Conservation (phyloP, 2,113 vertebrate genomes). For the Abramis brama region DNA sequence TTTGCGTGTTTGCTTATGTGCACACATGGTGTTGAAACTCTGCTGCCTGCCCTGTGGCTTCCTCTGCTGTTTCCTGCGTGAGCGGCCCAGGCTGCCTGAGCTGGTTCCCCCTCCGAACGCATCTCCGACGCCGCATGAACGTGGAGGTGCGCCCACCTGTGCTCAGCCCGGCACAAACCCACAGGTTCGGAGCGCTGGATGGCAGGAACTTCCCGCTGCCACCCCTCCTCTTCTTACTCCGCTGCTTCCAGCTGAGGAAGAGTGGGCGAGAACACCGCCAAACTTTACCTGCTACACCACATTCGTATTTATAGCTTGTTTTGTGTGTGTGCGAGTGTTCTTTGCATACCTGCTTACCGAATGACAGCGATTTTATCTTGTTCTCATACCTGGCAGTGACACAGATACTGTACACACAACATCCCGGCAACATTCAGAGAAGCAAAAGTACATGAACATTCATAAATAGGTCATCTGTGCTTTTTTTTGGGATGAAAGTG, state of each 20-base stretch:
- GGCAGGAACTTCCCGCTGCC: conserved; percentile 53
- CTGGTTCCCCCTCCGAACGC: conserved; percentile 60
- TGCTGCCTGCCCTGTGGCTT: conserved; percentile 60
- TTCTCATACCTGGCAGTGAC: conserved; percentile 45
- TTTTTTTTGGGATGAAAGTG: not conserved
- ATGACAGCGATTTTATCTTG: conserved; percentile 49
- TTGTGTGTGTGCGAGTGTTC: not conserved
- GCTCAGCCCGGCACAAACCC: conserved; percentile 27
- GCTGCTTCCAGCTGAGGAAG: conserved; percentile 43
- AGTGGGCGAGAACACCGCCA: conserved; percentile 52
- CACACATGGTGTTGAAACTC: conserved; percentile 14
- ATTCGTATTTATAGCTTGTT: conserved; percentile 53
- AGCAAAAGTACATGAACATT: conserved; percentile 14
- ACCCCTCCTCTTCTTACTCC: not conserved
- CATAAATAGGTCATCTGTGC: conserved; percentile 15
- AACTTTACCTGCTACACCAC: conserved; percentile 51
- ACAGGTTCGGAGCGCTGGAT: conserved; percentile 59
- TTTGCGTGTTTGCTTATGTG: conserved; percentile 42
- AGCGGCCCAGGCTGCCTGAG: conserved; percentile 38
- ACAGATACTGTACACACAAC: conserved; percentile 37
- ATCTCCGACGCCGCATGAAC: conserved; percentile 48
- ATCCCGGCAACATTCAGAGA: conserved; percentile 27
- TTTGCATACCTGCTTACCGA: conserved; percentile 33
- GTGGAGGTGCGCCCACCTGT: conserved; percentile 51
- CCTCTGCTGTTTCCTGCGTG: conserved; percentile 57